A percentile compares a stretch with the other conserved stretches of the same genome.
Evolutionary conservation across 2,888 invertebrate species (phyloP).

Genomic region (Alentia gelatinosa): DNA sequence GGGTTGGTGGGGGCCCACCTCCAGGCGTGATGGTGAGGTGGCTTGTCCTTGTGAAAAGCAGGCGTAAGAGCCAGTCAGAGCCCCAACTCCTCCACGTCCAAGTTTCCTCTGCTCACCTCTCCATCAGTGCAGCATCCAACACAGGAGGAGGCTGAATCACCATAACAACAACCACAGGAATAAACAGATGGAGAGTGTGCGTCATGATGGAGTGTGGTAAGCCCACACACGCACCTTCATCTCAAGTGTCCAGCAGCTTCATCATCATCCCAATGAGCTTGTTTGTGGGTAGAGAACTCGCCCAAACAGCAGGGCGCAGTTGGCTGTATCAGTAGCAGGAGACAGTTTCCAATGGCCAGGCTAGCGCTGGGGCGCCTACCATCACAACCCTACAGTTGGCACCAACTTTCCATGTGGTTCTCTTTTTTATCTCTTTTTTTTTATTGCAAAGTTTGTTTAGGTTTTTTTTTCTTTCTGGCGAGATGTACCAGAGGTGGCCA

Average conservation of each 20-base stretch:
- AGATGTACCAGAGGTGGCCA: neutral
- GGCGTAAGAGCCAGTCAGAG: neutral
- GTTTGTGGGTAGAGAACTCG: no score
- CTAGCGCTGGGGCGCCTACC: neutral
- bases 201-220: neutral
- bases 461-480: neutral
- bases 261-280: neutral
- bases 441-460: conserved; percentile 28
- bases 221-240: no score
- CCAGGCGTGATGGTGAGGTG: neutral
- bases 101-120: neutral
- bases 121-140: no score
- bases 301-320: neutral
- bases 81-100: neutral
- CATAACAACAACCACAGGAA: neutral
- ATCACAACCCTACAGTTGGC: neutral
- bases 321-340: neutral
- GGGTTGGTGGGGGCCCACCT: neutral
- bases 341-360: neutral
- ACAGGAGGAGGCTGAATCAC: neutral
- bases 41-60: neutral
- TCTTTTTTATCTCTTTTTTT: neutral
- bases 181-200: neutral
- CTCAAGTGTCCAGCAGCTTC: no score
- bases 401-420: neutral